phyloP scores from a whole-genome alignment of 2,888 invertebrate species.

The Phania funesta region DNA sequence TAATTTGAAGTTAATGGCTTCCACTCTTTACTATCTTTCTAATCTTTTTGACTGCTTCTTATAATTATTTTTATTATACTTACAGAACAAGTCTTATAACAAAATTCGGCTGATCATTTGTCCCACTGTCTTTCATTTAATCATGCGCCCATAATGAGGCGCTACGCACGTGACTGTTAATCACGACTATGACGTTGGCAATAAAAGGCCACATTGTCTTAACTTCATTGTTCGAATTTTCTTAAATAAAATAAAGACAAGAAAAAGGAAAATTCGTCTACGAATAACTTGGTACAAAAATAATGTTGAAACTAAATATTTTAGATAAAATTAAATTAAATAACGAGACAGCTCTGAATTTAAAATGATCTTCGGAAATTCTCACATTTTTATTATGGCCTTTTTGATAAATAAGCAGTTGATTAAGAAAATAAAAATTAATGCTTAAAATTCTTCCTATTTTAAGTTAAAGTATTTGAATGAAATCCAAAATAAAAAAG shows the following conservation, averaged over 20 bases:
- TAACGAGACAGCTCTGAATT: background rate
- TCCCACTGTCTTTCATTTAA: slow-evolving; percentile 44
- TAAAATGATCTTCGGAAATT: background rate
- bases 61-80: too few species aligned
- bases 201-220: slow-evolving; percentile 41
- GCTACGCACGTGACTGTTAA: slow-evolving; percentile 65
- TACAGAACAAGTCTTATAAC: background rate
- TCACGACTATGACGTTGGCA: slow-evolving; percentile 58
- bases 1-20: too few species aligned
- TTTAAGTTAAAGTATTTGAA: slow-evolving; percentile 1
- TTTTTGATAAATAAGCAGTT: slow-evolving; percentile 39
- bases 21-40: too few species aligned
- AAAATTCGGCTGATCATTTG: background rate
- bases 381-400: background rate
- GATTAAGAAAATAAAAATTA: slow-evolving; percentile 33
- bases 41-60: too few species aligned
- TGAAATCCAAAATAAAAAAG: slow-evolving; percentile 19
- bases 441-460: slow-evolving; percentile 12
- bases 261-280: background rate
- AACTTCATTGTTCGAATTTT: background rate
- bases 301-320: background rate
- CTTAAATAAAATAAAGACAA: background rate
- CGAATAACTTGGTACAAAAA: background rate
- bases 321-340: background rate
- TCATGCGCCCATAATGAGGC: slow-evolving; percentile 46